Evolutionary conservation across 2,888 invertebrate genomes (phyloP), one percentile per base, ranked within the genome.

Genomic region (Hydraecia micacea): DNA sequence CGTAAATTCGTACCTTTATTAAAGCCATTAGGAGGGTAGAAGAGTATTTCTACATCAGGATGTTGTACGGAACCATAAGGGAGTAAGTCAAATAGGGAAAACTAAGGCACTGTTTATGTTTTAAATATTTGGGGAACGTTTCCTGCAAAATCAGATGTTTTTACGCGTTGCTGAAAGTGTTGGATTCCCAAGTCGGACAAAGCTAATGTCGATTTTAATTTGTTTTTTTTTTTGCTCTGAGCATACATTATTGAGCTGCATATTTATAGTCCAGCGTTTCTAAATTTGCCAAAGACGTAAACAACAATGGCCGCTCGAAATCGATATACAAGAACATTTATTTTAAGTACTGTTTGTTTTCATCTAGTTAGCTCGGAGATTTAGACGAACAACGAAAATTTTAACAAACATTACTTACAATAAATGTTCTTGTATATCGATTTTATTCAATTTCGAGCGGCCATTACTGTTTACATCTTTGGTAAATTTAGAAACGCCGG

Each of bases 1-100:
- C 96, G 92, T 93, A 93, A 92, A 94, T 93, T 94, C 93, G 94
- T 96, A 96, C 96, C 96, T 96, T 96, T 96, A 96, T 96, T 96
- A 96, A 96, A 95, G 91, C 95, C 95, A 96, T 96, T 96, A 96
- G 90, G 92, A 94, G 94, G 95, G 95, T 93, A 88, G 84, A 63
- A 46, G 83, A 85, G 83, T 74, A 80, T 88, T 92, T 93, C 92
- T 95, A 94, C 93, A 94, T 96, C 95, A 95, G 93, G 89, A 92
- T 91, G 91, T 94, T 93, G 93, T 94, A 3, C 49, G 42, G 52
- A 70, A 75, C 58, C 21, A 46, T 69, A 85, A 75, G 2, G 74
- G 42, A 63, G 68, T 79, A 83, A 83, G 76, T 79, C 76, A 66
- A 68, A 52, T 55, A 70, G 18, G n/a, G 11, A 36, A 62, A 52